A percentile compares a stretch with the other conserved stretches of the same genome.
Conservation (phyloP, 2,797 vertebrate genomes). For the Sternotherus odoratus region DNA sequence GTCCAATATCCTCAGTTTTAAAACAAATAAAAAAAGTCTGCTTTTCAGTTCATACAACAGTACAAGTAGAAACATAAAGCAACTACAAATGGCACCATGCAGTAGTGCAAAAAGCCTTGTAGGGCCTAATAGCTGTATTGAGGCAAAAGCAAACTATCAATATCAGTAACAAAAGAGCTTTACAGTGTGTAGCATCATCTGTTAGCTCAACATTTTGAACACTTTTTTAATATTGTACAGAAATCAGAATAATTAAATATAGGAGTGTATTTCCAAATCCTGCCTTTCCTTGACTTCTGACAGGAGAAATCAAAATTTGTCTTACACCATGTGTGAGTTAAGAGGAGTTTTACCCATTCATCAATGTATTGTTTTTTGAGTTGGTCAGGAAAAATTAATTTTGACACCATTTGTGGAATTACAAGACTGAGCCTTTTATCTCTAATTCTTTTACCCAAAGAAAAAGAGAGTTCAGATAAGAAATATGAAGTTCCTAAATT, state of each 20-base stretch:
- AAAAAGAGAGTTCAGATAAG: not conserved
- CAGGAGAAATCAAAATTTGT: not conserved
- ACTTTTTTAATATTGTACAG: not conserved
- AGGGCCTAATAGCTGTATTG: not conserved
- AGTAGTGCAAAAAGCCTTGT: not conserved
- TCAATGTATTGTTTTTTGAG: not conserved
- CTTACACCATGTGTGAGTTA: not conserved
- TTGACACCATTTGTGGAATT: not conserved
- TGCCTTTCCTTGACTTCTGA: not conserved
- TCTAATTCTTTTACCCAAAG: not conserved
- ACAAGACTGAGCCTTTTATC: not conserved
- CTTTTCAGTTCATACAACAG: not conserved
- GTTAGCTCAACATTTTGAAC: not conserved
- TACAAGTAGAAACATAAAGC: not conserved
- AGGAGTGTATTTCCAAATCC: not conserved
- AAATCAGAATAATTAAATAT: not conserved
- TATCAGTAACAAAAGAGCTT: not conserved
- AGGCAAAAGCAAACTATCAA: not conserved
- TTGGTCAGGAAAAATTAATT: not conserved
- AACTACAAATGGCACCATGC: not conserved
- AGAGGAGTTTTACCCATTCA: not conserved
- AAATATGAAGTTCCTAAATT: not conserved
- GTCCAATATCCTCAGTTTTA: not conserved
- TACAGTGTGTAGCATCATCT: not conserved
- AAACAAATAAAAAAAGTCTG: not conserved